These are phyloP conservation scores for Lamprotornis superbus DNA, from an alignment of 2,113 vertebrate species.

Conservation along the genomic window DNA sequence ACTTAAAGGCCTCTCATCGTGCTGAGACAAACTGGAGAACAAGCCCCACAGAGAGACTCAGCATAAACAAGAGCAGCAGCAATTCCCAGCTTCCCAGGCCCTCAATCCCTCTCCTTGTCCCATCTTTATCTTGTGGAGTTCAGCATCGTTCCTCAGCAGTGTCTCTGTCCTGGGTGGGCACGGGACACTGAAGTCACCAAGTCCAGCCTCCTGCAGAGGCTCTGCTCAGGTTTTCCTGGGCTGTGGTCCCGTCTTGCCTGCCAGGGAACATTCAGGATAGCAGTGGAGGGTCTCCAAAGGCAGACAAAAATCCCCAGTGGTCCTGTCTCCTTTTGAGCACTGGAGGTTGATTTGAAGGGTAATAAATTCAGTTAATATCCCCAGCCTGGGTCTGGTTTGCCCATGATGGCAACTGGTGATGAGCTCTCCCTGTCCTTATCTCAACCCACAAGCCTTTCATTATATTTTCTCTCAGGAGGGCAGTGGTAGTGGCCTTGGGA, in stretches of 20 bases:
- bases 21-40: constrained; percentile 35
- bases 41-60: not conserved
- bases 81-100: not conserved
- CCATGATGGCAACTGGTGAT: not conserved
- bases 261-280: not conserved
- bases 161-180: not conserved
- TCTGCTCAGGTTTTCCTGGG: not conserved
- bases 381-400: not conserved
- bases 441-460: not conserved
- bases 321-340: not conserved
- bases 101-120: not conserved
- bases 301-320: fast-evolving
- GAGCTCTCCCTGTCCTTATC: not conserved
- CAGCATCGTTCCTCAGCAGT: not conserved
- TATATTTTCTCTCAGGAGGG: not conserved
- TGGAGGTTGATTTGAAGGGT: not conserved
- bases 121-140: not conserved
- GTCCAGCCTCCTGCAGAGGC: not conserved
- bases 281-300: not conserved
- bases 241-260: fast-evolving
- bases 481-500: not conserved
- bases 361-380: not conserved
- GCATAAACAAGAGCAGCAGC: not conserved
- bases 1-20: not conserved
- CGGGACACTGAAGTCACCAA: not conserved